These are phyloP conservation scores for Apeira syringaria DNA, from an alignment of 2,888 invertebrate species.

Conservation along the genomic window DNA sequence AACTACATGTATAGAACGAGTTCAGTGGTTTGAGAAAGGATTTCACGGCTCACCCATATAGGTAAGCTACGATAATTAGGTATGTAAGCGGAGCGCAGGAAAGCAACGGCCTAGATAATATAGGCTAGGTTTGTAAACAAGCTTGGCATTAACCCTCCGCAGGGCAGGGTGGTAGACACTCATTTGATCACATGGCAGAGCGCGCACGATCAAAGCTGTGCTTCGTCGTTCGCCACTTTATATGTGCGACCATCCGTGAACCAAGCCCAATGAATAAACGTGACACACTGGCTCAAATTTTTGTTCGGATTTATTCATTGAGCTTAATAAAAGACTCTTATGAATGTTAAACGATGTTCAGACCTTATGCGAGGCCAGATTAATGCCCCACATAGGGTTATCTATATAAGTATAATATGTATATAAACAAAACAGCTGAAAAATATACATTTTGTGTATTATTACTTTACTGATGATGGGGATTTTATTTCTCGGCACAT, in stretches of 20 bases:
- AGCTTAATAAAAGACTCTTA: constrained; percentile 15
- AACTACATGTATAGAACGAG: constrained; percentile 1
- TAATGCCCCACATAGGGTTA: neutral
- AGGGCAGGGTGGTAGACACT: constrained; percentile 54
- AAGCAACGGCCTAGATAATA: constrained; percentile 12
- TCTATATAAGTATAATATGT: too few species aligned
- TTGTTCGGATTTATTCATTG: constrained; percentile 31
- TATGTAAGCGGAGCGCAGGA: constrained; percentile 7
- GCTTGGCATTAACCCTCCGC: constrained; percentile 40
- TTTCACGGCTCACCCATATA: constrained; percentile 3
- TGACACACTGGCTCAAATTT: constrained; percentile 64
- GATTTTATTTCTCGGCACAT: too few species aligned
- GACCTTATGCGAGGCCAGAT: neutral
- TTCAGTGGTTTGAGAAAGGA: constrained; percentile 20
- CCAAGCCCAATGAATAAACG: constrained; percentile 70
- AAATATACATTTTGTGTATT: too few species aligned
- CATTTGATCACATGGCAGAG: constrained; percentile 73
- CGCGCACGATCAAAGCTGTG: constrained; percentile 75
- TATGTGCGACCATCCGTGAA: constrained; percentile 66
- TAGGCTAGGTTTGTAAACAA: constrained; percentile 35
- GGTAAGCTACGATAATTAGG: constrained; percentile 2
- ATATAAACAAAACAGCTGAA: too few species aligned
- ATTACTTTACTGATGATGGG: too few species aligned
- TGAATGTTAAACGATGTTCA: neutral
- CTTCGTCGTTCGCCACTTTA: constrained; percentile 39